These are phyloP conservation scores for Columba guinea DNA, from an alignment of 2,797 vertebrate genomes.

Conservation along the genomic window DNA sequence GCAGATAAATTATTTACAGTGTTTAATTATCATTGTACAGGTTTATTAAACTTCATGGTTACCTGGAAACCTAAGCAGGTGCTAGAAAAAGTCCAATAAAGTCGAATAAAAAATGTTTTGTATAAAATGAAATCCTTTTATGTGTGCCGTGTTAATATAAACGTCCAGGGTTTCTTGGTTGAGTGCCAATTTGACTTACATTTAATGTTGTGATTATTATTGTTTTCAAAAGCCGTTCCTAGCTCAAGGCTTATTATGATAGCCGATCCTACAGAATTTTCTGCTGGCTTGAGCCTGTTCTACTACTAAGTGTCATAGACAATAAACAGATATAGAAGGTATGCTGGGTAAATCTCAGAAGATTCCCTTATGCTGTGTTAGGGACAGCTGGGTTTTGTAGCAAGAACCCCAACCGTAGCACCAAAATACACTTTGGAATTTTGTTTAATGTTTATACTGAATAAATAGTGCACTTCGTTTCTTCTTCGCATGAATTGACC, in stretches of 20 bases:
- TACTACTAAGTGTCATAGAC: slow-evolving; percentile 26
- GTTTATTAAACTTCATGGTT: slow-evolving; percentile 78
- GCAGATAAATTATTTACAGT: slow-evolving; percentile 77
- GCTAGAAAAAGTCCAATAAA: slow-evolving; percentile 57
- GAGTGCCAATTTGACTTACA: slow-evolving; percentile 19
- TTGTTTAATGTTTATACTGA: slow-evolving; percentile 56
- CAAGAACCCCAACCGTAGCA: not conserved
- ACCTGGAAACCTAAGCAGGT: slow-evolving; percentile 70
- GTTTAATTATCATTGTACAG: slow-evolving; percentile 76
- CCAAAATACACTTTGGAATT: slow-evolving; percentile 15
- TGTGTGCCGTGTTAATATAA: slow-evolving; percentile 6
- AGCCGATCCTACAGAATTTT: slow-evolving; percentile 17
- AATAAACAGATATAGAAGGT: slow-evolving; percentile 39
- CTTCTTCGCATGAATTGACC: not conserved
- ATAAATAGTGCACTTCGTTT: slow-evolving; percentile 43
- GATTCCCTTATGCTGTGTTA: not conserved
- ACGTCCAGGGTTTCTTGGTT: slow-evolving; percentile 6
- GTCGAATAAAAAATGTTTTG: slow-evolving; percentile 52
- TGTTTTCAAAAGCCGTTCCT: slow-evolving; percentile 42
- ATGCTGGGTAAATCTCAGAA: not conserved
- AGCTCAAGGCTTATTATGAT: slow-evolving; percentile 21
- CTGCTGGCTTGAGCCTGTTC: not conserved
- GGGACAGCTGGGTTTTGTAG: slow-evolving; percentile 47
- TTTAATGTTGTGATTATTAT: slow-evolving; percentile 50
- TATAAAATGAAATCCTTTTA: slow-evolving; percentile 53